A percentile compares a stretch with the other conserved stretches of the same genome.
These are phyloP conservation scores for Archips crataeganus DNA, from an alignment of 2,888 invertebrate species.

Conservation along the genomic window DNA sequence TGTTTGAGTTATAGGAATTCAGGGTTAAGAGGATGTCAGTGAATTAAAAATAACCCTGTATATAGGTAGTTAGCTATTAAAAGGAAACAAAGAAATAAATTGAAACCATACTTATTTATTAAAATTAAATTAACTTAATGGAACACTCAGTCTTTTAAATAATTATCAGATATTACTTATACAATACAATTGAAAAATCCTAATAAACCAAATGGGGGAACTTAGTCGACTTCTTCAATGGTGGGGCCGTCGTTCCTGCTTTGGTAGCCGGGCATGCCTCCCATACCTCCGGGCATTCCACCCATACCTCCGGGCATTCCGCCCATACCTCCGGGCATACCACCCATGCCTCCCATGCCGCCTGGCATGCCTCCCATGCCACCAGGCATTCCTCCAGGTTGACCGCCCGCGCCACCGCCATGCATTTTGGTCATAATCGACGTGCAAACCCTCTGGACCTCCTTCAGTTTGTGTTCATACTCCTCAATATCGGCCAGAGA, in stretches of 20 bases:
- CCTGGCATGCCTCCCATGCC: constrained; percentile 40
- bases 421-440: constrained; percentile 78
- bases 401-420: constrained; percentile 71
- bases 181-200: constrained; percentile 24
- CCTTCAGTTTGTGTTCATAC: constrained; percentile 82
- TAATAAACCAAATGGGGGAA: constrained; percentile 4
- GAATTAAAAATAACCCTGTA: too few species aligned
- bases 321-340: constrained; percentile 35
- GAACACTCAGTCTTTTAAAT: constrained; percentile 20
- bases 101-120: constrained; percentile 17
- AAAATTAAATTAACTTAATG: constrained; percentile 15
- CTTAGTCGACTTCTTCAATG: constrained; percentile 40
- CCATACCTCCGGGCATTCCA: constrained; percentile 37
- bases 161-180: constrained; percentile 1
- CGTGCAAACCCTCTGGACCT: constrained; percentile 79
- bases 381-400: constrained; percentile 45
- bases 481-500: constrained; percentile 85
- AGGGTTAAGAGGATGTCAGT: too few species aligned
- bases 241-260: constrained; percentile 36
- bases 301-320: constrained; percentile 38
- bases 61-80: background rate
- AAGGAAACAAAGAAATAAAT: constrained; percentile 11
- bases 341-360: constrained; percentile 38
- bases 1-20: too few species aligned
- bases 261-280: constrained; percentile 36